phyloP scores from a whole-genome alignment of 2,888 invertebrate genomes.

The Thelaira solivaga region DNA sequence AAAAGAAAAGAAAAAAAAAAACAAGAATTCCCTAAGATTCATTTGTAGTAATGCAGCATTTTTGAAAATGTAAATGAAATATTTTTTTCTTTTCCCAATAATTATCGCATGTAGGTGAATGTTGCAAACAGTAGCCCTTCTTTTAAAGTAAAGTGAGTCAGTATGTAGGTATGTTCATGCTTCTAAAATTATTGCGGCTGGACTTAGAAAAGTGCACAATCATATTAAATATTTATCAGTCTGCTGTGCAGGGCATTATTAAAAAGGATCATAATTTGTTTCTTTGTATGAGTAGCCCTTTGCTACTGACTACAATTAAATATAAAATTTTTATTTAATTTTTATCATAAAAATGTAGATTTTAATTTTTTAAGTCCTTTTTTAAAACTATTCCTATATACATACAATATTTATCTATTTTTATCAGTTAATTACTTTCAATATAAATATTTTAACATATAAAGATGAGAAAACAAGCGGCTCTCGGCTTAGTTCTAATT shows the following conservation, averaged over 20 bases:
- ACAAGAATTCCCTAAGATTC: too few species aligned
- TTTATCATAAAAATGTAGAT: not conserved
- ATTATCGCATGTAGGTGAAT: too few species aligned
- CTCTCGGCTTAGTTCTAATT: not conserved
- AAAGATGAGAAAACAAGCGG: conserved; percentile 19
- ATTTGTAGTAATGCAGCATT: too few species aligned
- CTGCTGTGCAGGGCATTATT: conserved; percentile 19
- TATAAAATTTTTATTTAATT: conserved; percentile 19
- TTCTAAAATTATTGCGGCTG: too few species aligned
- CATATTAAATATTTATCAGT: not conserved
- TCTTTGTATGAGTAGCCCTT: conserved; percentile 41
- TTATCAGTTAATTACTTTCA: not conserved
- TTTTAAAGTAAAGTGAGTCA: too few species aligned
- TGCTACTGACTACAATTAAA: conserved; percentile 59
- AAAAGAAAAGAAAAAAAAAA: too few species aligned
- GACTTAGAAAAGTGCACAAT: too few species aligned
- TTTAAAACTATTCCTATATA: not conserved
- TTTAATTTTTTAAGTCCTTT: not conserved
- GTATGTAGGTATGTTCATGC: too few species aligned
- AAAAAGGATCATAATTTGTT: conserved; percentile 57
- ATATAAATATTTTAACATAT: not conserved
- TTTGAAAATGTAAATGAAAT: not conserved
- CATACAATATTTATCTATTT: too few species aligned
- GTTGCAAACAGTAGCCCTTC: too few species aligned
- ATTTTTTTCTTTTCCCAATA: not conserved